Conservation (phyloP, 2,888 invertebrate species). For the Chrysolina haemoptera region DNA sequence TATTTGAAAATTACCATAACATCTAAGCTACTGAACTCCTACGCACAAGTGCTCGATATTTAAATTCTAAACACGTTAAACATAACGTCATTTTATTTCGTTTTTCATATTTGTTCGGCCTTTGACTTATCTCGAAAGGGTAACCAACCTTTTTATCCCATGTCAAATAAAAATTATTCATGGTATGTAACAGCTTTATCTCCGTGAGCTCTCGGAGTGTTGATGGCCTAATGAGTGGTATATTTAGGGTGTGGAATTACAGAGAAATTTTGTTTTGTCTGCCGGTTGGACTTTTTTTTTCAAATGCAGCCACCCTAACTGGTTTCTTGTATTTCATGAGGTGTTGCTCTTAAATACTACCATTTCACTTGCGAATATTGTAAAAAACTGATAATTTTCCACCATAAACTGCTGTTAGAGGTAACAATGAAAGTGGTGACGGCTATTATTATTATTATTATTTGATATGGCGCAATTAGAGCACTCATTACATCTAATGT, state of each 20-base stretch:
- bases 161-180: constrained; percentile 26
- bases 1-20: neutral
- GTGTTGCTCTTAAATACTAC: no score
- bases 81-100: constrained; percentile 16
- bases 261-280: no score
- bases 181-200: constrained; percentile 16
- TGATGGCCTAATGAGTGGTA: neutral
- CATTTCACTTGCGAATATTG: no score
- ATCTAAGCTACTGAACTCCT: constrained; percentile 7
- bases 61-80: constrained; percentile 21
- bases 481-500: no score
- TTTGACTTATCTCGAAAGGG: constrained; percentile 27
- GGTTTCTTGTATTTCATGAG: no score
- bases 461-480: no score
- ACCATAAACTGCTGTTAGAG: no score
- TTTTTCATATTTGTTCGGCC: constrained; percentile 26
- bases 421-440: no score
- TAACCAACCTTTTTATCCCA: constrained; percentile 25
- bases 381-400: no score
- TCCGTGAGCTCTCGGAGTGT: neutral
- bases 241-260: neutral
- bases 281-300: no score
- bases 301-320: no score
- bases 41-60: constrained; percentile 24
- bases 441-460: no score